Base-by-base conservation (phyloP, 30 jellyfish, hydroid and myxozoan species). In the Chrysaora quinquecirrha region DNA sequence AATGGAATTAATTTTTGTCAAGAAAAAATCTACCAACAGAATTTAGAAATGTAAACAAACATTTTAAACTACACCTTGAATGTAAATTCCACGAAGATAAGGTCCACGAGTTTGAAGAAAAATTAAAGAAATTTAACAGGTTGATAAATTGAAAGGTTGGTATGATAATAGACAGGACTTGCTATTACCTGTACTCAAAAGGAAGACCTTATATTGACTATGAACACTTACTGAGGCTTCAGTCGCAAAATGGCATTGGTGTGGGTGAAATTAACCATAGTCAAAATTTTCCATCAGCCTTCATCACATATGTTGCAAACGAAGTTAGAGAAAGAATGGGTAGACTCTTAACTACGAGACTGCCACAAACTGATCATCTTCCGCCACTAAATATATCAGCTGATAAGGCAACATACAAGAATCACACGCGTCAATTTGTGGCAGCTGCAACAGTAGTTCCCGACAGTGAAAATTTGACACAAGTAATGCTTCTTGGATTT, bases 221-320 rank as follows among this genome's bases (percentile, higher is more conserved):
- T 33, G 60, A 34, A 23, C 80, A 75, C 52, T 25, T 33, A 28
- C 9, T 49, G 24, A 12, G 1, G 38, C 60, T 75, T 30, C 61
- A 16, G 11, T 23, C 23, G 9, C 47, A n/a, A 34, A 58, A 24
- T 48, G 67, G 67, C 10, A 19, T 58, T 21, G 76, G 52, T 27
- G 79, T 75, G 11, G 87, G 87, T 1, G 79, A 75, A 18, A 29
- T 75, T 12, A 29, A 75, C 43, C 87, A 52, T 33, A 32, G 77
- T 16, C 25, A 54, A 21, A 21, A 24, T 12, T 75, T 75, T 33
- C 84, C 84, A n/a, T 16, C 84, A 3, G 18, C 30, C n/a, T 34
- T 72, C 25, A 33, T 35, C 2, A 77, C 72, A 9, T 48, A 10
- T 43, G 84, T 72, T 34, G 35, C 76, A n/a, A 35, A 47, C 1